Evolutionary conservation across 2,113 vertebrate genomes (phyloP), one percentile per base, ranked within the genome.

Genomic region (Willisornis vidua): DNA sequence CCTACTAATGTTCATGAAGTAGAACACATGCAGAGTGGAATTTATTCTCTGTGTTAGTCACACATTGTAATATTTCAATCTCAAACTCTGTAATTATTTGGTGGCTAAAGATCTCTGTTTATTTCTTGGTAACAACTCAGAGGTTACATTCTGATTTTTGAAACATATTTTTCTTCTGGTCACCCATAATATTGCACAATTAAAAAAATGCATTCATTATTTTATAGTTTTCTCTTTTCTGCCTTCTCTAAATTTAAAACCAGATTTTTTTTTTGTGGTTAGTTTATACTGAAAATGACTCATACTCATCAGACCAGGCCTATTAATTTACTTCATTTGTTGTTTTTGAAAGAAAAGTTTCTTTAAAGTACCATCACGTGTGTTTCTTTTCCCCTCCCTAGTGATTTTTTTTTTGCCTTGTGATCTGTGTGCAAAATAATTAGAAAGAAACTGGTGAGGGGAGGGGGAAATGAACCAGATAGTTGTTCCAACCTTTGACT

Each of bases 261-360:
- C 55, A 90, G 45, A 86, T 87, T 87, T 87, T 65, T 87, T 65
- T 37, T 88, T 84, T 93, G 88, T 89, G 46, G 70, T 85, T 95
- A 62, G 57, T 85, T 92, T 95, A n/a, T 85, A 49, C 28, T 71
- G 46, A 87, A 92, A 93, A 62, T 93, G 83, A 97, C 58, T 96
- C 90, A 79, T 81, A 37, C n/a, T 46, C 65, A 5, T 87, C 76
- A 61, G 83, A 46, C 28, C 45, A 41, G 66, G 54, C 70, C 52
- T 73, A 81, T 90, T 96, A 85, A 90, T 90, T 92, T 82, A 58
- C 29, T 94, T 89, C 14, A 88, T 58, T 17, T 77, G 49, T 88
- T 92, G 84, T 35, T 96, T 93, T 92, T 93, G 76, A 94, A 95
- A 78, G 61, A 74, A 23, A 65, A 19, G 25, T 79, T 79, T 85